phyloP scores from a whole-genome alignment of 2,888 invertebrate genomes.

The Leptarthrus brevirostris region DNA sequence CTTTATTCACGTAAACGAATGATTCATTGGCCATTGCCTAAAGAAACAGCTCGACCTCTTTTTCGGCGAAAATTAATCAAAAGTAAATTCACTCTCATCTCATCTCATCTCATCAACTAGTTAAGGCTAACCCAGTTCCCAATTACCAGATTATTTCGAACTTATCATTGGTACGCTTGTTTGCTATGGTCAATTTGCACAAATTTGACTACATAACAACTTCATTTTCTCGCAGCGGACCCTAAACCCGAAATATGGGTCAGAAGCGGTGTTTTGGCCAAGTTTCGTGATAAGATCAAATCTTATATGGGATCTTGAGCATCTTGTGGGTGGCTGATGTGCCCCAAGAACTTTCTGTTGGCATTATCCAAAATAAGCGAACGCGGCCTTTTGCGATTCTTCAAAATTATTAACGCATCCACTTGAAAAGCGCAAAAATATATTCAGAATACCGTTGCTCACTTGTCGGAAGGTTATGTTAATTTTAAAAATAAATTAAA shows the following conservation, averaged over 20 bases:
- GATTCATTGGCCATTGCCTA: background rate
- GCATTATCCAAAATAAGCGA: constrained; percentile 9
- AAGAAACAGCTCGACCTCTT: background rate
- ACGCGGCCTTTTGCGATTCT: constrained; percentile 3
- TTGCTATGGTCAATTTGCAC: constrained; percentile 34
- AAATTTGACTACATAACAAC: constrained; percentile 19
- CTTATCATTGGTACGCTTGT: background rate
- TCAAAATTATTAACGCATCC: constrained; percentile 22
- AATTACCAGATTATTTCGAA: constrained; percentile 3
- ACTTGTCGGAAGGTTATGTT: constrained; percentile 12
- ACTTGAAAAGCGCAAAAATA: background rate
- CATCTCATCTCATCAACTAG: no score
- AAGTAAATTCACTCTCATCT: constrained; percentile 30
- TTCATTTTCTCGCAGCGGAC: background rate
- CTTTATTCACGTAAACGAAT: no score
- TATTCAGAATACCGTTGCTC: constrained; percentile 10
- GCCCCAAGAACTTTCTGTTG: background rate
- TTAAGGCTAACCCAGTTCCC: constrained; percentile 28
- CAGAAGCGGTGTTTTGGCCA: constrained; percentile 10
- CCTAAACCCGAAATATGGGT: background rate
- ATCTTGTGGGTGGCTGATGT: constrained; percentile 5
- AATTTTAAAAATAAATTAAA: constrained; percentile 18
- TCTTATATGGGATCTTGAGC: constrained; percentile 18
- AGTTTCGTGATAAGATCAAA: constrained; percentile 14
- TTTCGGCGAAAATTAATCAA: constrained; percentile 5